Base-by-base conservation (phyloP, 2,113 vertebrate species). In the Perca schrenkii region DNA sequence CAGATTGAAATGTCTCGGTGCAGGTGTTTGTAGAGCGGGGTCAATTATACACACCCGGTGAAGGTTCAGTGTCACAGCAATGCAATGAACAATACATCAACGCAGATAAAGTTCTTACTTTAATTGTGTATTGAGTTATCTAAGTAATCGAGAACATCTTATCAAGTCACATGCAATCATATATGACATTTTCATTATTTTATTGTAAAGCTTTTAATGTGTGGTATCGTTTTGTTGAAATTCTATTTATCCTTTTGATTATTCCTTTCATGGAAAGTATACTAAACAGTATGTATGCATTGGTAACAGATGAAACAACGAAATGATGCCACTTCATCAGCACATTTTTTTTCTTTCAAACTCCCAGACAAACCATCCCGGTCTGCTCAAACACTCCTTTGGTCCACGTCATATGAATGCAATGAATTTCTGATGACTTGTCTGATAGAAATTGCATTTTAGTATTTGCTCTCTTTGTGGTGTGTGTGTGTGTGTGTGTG, bases 371-470 rank as follows among this genome's bases (percentile, higher is more conserved):
- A 49, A 60, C 52, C 52, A 4, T 22, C 56, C 4, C 6, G 6
- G 25, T n/a, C 57, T 49, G 11, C 57, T 61, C 62, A 57, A 31
- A 46, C 63, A 58, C 17, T 3, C 5, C 16, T 25, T 19, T 47
- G 17, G 19, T 31, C 52, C 43, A 60, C 3, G 2, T 25, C 3
- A 43, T 54, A 13, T 25, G 4, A 58, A 36, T 57, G 74, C 46
- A 47, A 82, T 79, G 70, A 68, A 88, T 68, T 74, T 52, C 70
- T 47, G 66, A 81, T 46, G 71, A 79, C 31, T 17, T 25, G 21
- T 57, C 56, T 40, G 75, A 67, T 47, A 14, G 40, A 58, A 50
- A 79, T 79, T 36, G 61, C 63, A 79, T 49, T 36, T 61, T 53
- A 61, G 58, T 82, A 61, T 79, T 75, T 82, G 75, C 50, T 47